These are phyloP conservation scores for Prionailurus bengalensis DNA, from an alignment of 2,113 vertebrate genomes.

Conservation along the genomic window DNA sequence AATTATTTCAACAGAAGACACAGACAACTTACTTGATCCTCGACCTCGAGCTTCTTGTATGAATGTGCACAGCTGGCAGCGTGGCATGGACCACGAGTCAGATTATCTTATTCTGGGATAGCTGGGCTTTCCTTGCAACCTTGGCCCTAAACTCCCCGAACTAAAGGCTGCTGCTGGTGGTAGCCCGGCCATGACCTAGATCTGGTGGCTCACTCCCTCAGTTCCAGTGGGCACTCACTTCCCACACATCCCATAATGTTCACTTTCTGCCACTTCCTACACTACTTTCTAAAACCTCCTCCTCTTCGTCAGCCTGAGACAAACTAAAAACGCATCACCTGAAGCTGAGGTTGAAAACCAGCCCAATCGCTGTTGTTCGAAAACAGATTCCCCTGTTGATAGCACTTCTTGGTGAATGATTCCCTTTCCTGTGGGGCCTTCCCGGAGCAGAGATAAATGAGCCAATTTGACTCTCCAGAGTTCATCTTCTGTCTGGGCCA, in stretches of 20 bases:
- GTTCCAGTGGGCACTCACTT: neutral
- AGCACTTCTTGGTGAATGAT: neutral
- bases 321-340: slow-evolving; percentile 49
- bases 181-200: neutral
- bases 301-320: neutral
- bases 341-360: slow-evolving; percentile 63
- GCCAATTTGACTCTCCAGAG: slow-evolving; percentile 44
- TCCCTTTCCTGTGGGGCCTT: neutral
- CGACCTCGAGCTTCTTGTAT: neutral
- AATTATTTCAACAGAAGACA: neutral
- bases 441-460: slow-evolving; percentile 65
- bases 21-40: neutral
- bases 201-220: neutral
- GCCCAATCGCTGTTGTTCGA: neutral
- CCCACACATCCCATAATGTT: neutral
- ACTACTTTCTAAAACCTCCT: neutral
- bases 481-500: slow-evolving; percentile 64
- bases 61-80: neutral
- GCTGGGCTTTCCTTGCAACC: neutral
- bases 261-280: neutral
- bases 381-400: slow-evolving; percentile 46
- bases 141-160: neutral
- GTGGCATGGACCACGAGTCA: neutral
- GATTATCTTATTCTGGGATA: neutral
- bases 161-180: neutral